Evolutionary conservation across 2,797 vertebrate species (phyloP), one percentile per base, ranked within the genome.

Genomic region (Silurus lanzhouensis): DNA sequence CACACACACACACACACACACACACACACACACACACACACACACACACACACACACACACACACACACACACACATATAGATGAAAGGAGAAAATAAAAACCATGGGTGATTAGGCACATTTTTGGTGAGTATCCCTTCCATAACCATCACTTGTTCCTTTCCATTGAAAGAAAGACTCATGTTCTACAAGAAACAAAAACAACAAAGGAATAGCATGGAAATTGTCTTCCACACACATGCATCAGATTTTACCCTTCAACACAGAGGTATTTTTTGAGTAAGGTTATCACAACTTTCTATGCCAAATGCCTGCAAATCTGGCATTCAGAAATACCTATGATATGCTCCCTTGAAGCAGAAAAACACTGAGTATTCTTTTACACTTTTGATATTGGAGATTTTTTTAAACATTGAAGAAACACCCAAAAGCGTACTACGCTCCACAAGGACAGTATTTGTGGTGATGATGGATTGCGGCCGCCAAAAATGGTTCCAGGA

Each of bases 81-180:
- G 20, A 83, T 8, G 82, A 83, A 91, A 89, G 89, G 87, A 5
- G 85, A 89, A 91, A 89, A 57, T n/a, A 81, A 64, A 48, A 70
- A 72, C n/a, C 60, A 52, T 31, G 27, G 19, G 15, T 83, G 68
- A 85, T 83, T 81, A 81, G 38, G 48, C 19, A 60, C 20, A 74
- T 75, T 72, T 85, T 8, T 76, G 5, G 9, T 57, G 17, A 55
- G 17, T 25, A 52, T 38, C 19, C 25, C 44, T 31, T 31, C 63
- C 44, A 70, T 31, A n/a, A 22, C 64, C 58, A 38, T 25, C 25
- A 38, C 15, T n/a, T 25, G 9, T 79, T 83, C 25, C 46, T 79
- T 83, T 83, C 27, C 57, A 83, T 44, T 86, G 79, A 80, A 52
- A 0, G 5, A 46, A 74, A 81, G 61, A 57, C 44, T 48, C 1